Evolutionary conservation across 2,888 invertebrate genomes (phyloP).

Genomic region (Noctua fimbriata): DNA sequence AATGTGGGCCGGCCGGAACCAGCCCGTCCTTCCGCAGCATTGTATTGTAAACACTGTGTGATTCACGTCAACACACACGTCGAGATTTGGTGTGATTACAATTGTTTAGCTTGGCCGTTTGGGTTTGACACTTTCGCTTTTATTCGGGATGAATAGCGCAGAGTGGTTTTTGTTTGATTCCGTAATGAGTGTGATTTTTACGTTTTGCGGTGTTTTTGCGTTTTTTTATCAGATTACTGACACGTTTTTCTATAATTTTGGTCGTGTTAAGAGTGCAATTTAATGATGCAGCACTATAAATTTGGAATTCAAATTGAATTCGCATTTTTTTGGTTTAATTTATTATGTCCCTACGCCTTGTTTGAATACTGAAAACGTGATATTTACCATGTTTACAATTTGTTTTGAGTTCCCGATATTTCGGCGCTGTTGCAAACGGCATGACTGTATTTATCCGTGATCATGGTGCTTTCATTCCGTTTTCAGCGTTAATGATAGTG

Average conservation of each 20-base stretch:
- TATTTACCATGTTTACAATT: too few relatives aligned
- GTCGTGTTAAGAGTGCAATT: constrained; percentile 6
- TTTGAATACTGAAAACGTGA: too few relatives aligned
- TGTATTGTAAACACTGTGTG: constrained; percentile 65
- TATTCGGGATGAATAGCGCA: neutral
- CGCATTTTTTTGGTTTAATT: too few relatives aligned
- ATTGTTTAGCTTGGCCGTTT: constrained; percentile 26
- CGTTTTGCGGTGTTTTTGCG: neutral
- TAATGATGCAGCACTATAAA: neutral
- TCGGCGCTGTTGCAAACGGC: too few relatives aligned
- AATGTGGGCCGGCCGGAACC: constrained; percentile 63
- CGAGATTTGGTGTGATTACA: constrained; percentile 54
- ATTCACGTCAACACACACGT: constrained; percentile 56
- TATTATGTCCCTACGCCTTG: too few relatives aligned
- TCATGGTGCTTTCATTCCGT: too few relatives aligned
- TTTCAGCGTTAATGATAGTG: too few relatives aligned
- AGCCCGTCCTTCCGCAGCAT: constrained; percentile 50
- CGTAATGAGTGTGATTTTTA: neutral
- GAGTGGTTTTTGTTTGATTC: neutral
- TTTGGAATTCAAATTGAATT: neutral
- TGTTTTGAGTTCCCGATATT: too few relatives aligned
- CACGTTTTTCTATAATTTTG: constrained; percentile 10
- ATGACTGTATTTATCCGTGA: too few relatives aligned
- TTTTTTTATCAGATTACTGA: neutral
- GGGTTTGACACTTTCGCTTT: constrained; percentile 43